Percentiles rank a stretch among this genome's conserved stretches.
These are phyloP conservation scores for Heteromurus nitidus DNA, from an alignment of 2,888 invertebrate genomes.

Conservation along the genomic window DNA sequence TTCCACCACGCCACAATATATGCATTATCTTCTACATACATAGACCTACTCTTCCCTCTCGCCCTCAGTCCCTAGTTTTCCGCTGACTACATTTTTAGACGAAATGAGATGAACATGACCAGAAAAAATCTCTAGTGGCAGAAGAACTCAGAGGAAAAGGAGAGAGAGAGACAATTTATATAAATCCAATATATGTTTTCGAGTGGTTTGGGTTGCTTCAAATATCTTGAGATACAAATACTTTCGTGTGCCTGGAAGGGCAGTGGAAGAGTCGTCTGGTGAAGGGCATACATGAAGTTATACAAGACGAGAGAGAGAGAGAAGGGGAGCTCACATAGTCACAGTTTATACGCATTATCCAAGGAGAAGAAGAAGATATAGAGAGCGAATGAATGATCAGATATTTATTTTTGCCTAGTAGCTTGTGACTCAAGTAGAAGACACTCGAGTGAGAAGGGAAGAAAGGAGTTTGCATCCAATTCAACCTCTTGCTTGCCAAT, in stretches of 20 bases:
- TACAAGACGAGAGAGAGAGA: not conserved
- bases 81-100: not conserved
- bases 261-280: not conserved
- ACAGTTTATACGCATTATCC: slow-evolving; percentile 3
- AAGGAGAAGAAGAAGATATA: slow-evolving; percentile 20
- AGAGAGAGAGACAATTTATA: slow-evolving; percentile 43
- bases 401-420: slow-evolving; percentile 50
- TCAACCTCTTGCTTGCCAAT: slow-evolving; percentile 45
- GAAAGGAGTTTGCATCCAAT: slow-evolving; percentile 47
- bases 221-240: slow-evolving; percentile 46
- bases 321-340: slow-evolving; percentile 5
- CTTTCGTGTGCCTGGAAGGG: slow-evolving; percentile 37
- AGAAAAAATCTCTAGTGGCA: slow-evolving; percentile 37
- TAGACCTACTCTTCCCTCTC: slow-evolving; percentile 24
- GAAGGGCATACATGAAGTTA: not conserved
- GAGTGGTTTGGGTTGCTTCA: slow-evolving; percentile 33
- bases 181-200: slow-evolving; percentile 34
- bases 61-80: not conserved
- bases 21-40: slow-evolving; percentile 1
- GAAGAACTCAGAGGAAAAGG: slow-evolving; percentile 11
- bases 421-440: not conserved
- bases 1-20: not conserved
- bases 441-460: not conserved
- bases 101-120: slow-evolving; percentile 48
- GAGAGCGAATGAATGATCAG: slow-evolving; percentile 34